Evolutionary conservation across 2,888 invertebrate species (phyloP).

Genomic region (Malthinus flaveolus): DNA sequence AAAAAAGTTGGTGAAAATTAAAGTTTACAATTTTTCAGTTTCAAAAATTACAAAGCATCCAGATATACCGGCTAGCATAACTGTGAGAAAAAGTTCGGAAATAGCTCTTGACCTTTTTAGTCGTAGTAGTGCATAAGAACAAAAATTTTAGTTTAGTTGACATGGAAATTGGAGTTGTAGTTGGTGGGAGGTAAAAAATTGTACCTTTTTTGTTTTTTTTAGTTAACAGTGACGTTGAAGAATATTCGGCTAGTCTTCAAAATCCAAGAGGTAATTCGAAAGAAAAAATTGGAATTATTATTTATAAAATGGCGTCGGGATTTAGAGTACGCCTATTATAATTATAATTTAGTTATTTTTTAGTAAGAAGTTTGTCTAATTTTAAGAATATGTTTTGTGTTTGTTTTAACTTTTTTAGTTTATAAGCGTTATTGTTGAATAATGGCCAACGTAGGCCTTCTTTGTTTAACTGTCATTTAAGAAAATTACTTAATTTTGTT

Average conservation of each 20-base stretch:
- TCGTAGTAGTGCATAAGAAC: background rate
- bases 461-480: too few species aligned
- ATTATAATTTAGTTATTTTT: too few species aligned
- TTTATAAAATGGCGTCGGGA: background rate
- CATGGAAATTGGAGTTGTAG: too few species aligned
- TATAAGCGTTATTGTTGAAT: too few species aligned
- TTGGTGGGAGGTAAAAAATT: too few species aligned
- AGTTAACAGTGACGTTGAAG: background rate
- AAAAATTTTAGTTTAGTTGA: background rate
- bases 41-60: background rate
- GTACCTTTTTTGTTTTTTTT: background rate
- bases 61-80: slow-evolving; percentile 2
- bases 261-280: background rate
- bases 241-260: background rate
- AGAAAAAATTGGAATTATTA: slow-evolving; percentile 2
- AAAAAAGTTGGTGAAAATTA: too few species aligned
- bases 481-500: too few species aligned
- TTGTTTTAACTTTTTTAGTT: too few species aligned
- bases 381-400: too few species aligned
- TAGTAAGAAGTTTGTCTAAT: too few species aligned
- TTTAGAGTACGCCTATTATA: background rate
- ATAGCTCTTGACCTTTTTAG: slow-evolving; percentile 17
- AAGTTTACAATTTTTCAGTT: slow-evolving; percentile 3
- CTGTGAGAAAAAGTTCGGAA: slow-evolving; percentile 16
- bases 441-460: too few species aligned